These are phyloP conservation scores for Rhipidura dahli DNA, from an alignment of 2,113 vertebrate genomes.

Conservation along the genomic window DNA sequence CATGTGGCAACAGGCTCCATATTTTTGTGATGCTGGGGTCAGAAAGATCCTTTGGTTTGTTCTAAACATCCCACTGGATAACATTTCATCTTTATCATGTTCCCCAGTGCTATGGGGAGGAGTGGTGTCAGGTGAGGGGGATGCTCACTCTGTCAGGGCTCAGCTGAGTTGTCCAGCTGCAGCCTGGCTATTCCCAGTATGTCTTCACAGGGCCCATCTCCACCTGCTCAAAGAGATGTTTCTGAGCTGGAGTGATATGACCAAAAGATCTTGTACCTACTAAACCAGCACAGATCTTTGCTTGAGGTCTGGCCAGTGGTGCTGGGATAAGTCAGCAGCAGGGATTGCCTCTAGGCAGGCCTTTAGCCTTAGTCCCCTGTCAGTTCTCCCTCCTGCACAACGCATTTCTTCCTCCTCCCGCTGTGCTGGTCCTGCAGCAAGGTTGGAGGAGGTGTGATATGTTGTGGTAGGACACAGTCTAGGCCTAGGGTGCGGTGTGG, in stretches of 20 bases:
- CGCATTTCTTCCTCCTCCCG: background rate
- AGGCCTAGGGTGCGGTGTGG: accelerated
- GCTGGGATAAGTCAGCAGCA: background rate
- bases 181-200: background rate
- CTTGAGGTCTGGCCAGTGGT: background rate
- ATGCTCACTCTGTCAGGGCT: background rate
- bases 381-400: background rate
- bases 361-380: background rate
- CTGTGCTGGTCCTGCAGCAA: background rate
- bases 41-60: background rate
- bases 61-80: background rate
- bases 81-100: background rate
- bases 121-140: background rate
- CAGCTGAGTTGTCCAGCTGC: background rate
- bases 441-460: background rate
- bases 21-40: background rate
- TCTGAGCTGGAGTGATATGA: background rate
- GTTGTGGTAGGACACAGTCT: background rate
- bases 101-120: background rate
- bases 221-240: background rate
- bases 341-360: background rate
- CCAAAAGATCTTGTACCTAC: background rate
- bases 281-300: background rate
- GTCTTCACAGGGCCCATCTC: background rate
- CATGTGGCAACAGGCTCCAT: background rate